Base-by-base conservation (phyloP, 2,888 invertebrate genomes). In the Drosophila engyochracea region DNA sequence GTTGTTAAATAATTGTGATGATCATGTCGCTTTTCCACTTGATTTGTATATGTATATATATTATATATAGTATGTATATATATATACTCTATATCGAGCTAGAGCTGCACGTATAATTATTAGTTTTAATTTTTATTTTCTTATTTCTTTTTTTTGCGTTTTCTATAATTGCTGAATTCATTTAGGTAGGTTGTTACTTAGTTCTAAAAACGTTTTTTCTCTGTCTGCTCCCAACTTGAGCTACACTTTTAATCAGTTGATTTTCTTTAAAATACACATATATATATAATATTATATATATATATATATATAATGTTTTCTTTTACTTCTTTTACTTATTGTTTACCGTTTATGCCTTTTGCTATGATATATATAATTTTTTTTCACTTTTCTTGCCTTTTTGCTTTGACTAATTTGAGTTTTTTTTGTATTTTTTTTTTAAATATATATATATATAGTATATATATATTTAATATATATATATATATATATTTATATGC, bases 181-280 rank as follows among this genome's bases (percentile, higher is more conserved):
- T 88, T 89, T 87, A 89, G 90, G 86, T 87, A 87, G 89, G 86
- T 87, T 90, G 83, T 89, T 89, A 89, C 87, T 89, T 87, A 90
- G 80, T 49, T 65, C 89, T 90, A 90, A 81, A 89, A 88, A 90
- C 85, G 54, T 85, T 62, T 54, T 55, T 41, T 39, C 33, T 47
- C 28, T 30, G 19, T 64, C 33, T 35, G 71, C 73, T 72, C 49
- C 59, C 65, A 79, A 82, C 55, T 82, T 82, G 82, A 82, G 82
- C 82, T 77, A 74, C 82, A 85, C 62, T 83, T 88, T 85, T 66
- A 77, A 77, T 85, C 89, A 85, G 89, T 89, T 85, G 82, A 69
- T 85, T 65, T 76, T 74, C 65, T 58, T 89, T 89, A 77, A 82
- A 83, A 82, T 85, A 80, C 76, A 79, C 75, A 73, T 82, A 76